These are phyloP conservation scores for Pachliopta kotzebuea DNA, from an alignment of 2,888 invertebrate genomes.

Conservation along the genomic window DNA sequence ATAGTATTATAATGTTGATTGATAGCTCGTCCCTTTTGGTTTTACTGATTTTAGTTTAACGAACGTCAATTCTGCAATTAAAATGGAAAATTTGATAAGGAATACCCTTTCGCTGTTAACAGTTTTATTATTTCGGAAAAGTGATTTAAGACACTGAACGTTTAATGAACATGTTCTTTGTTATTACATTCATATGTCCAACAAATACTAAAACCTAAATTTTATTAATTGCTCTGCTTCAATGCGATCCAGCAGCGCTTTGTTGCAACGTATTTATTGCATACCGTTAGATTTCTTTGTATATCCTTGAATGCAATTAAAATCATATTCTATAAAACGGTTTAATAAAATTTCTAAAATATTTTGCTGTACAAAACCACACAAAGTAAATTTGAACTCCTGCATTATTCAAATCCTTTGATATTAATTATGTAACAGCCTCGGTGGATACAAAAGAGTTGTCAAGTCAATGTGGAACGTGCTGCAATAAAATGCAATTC, in stretches of 20 bases:
- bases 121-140: background rate
- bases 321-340: too few relatives aligned
- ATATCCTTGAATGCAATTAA: too few relatives aligned
- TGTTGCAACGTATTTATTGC: too few relatives aligned
- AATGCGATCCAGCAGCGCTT: too few relatives aligned
- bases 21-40: slow-evolving; percentile 50
- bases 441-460: slow-evolving; percentile 8
- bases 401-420: background rate
- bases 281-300: too few relatives aligned
- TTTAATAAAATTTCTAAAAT: background rate
- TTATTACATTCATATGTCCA: background rate
- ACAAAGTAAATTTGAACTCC: background rate
- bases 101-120: background rate
- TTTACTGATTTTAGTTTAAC: slow-evolving; percentile 35
- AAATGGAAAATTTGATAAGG: slow-evolving; percentile 4
- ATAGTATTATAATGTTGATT: slow-evolving; percentile 68
- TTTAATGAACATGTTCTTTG: too few relatives aligned
- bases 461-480: slow-evolving; percentile 11
- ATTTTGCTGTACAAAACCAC: background rate
- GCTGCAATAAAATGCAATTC: slow-evolving; percentile 19
- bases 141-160: too few relatives aligned
- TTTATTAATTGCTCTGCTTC: background rate
- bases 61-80: slow-evolving; percentile 19
- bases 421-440: slow-evolving; percentile 2
- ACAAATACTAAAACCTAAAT: background rate